Conservation (phyloP, 1,140 invertebrate genomes). For the Arctopsyche grandis region DNA sequence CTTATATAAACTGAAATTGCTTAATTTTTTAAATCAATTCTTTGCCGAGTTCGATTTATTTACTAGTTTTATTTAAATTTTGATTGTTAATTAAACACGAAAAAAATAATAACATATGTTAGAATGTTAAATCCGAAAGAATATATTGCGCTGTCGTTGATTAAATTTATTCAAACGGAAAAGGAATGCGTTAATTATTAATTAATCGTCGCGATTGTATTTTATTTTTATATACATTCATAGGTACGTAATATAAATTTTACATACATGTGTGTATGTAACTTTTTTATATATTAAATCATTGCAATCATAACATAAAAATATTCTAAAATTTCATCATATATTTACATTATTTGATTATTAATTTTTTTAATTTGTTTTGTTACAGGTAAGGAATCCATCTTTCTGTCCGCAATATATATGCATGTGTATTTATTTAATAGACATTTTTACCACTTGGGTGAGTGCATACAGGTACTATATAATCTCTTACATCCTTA, state of each 20-base stretch:
- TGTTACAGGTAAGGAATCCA: conserved; percentile 23
- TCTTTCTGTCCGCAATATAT: not conserved
- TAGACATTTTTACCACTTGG: not conserved
- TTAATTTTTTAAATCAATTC: too few species aligned
- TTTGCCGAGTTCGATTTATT: too few species aligned
- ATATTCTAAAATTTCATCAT: conserved; percentile 1
- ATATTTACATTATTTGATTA: not conserved
- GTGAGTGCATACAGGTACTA: not conserved
- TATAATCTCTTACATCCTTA: not conserved
- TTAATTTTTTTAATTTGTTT: conserved; percentile 1
- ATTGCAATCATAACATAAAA: too few species aligned
- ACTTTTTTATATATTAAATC: not conserved
- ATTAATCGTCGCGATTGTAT: not conserved
- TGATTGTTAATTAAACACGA: too few species aligned
- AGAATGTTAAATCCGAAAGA: too few species aligned
- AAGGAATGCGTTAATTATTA: not conserved
- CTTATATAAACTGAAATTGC: too few species aligned
- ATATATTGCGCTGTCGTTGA: not conserved
- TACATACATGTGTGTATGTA: not conserved
- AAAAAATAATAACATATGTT: too few species aligned
- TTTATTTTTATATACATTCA: not conserved
- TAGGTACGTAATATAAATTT: not conserved
- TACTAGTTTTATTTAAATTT: too few species aligned
- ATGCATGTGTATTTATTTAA: not conserved
- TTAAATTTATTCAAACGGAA: not conserved